Conservation (phyloP, 2,113 vertebrate genomes). For the Uria lomvia region DNA sequence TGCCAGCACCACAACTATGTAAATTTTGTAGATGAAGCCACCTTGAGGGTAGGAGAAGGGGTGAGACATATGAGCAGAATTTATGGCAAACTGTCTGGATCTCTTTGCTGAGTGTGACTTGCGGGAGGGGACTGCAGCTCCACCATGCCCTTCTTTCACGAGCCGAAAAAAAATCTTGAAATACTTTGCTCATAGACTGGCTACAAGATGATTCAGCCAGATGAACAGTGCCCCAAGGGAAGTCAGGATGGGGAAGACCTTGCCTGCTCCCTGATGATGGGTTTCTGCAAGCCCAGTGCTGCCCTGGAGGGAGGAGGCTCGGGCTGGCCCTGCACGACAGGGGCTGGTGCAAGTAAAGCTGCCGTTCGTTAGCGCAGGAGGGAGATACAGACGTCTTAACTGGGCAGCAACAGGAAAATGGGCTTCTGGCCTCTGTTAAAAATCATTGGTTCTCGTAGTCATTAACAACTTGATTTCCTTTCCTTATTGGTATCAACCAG, state of each 20-base stretch:
- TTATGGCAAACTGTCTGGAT: background rate
- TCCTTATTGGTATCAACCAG: background rate
- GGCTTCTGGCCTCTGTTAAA: background rate
- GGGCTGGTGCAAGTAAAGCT: background rate
- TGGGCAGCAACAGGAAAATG: background rate
- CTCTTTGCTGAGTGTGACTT: background rate
- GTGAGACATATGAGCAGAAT: background rate
- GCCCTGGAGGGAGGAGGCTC: background rate
- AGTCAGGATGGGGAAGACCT: background rate
- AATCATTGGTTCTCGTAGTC: background rate
- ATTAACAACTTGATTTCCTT: background rate
- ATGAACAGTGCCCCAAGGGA: background rate
- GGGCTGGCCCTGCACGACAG: accelerated
- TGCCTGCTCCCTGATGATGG: background rate
- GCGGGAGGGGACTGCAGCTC: background rate
- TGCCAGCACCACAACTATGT: background rate
- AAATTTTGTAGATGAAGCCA: background rate
- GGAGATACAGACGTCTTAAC: too few species aligned
- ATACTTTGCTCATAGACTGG: background rate
- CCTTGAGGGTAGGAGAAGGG: background rate
- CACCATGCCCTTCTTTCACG: background rate
- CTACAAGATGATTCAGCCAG: background rate
- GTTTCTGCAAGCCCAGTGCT: background rate
- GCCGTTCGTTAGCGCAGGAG: accelerated
- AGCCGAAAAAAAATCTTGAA: background rate